phyloP scores from a whole-genome alignment of 2,797 vertebrate genomes.

The Cephalopachus bancanus region DNA sequence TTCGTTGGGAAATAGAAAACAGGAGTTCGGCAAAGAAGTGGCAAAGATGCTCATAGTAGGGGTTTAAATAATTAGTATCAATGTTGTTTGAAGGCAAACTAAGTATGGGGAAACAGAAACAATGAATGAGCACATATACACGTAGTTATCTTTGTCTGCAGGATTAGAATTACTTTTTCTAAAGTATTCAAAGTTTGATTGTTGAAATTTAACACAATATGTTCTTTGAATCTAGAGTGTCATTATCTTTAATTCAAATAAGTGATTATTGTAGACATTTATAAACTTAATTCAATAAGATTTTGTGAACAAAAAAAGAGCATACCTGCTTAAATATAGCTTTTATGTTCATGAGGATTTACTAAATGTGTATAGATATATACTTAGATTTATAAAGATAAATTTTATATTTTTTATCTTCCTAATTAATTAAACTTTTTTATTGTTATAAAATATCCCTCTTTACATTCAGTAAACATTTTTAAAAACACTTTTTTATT shows the following conservation, averaged over 20 bases:
- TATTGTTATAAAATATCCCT: too few species aligned
- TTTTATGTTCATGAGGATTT: background rate
- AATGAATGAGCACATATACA: background rate
- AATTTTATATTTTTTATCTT: too few species aligned
- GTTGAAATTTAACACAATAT: background rate
- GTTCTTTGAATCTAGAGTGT: background rate
- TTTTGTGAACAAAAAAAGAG: background rate
- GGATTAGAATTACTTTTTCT: background rate
- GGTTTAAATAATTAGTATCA: background rate
- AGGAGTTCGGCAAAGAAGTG: background rate
- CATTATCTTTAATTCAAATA: background rate
- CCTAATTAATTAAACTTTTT: too few species aligned
- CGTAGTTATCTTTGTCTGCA: background rate
- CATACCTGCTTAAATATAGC: background rate
- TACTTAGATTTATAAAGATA: background rate
- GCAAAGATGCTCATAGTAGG: background rate
- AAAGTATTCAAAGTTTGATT: background rate
- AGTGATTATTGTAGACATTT: background rate
- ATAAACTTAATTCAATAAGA: background rate
- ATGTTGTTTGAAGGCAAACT: background rate
- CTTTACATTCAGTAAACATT: too few species aligned
- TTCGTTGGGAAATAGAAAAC: background rate
- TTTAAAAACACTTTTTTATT: too few species aligned
- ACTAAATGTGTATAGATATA: background rate
- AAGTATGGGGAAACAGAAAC: background rate